Evolutionary conservation across 2,888 invertebrate species (phyloP), one percentile per base, ranked within the genome.

Genomic region (Orthonevra nobilis): DNA sequence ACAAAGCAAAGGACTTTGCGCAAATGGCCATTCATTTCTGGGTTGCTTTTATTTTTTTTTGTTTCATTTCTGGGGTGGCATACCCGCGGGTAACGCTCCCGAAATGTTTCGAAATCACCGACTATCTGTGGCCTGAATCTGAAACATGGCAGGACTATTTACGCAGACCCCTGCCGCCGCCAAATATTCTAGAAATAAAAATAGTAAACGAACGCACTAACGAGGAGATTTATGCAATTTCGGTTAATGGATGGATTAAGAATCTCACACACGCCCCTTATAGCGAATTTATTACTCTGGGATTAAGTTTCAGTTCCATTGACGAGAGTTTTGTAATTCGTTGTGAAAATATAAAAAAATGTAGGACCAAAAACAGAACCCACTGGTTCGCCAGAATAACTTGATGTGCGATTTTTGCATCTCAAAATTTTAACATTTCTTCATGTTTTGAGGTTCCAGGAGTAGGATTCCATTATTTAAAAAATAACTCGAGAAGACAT

Each of bases 81-180:
- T 52, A 64, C 70, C 70, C 54, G 34, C 20, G 44, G 58, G 42
- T 50, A 23, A 26, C 36, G 56, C 58, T 56, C 54, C 10, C 17
- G 4, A 36, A 17, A 36, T 2, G 12, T 48, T 34, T 42, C 20
- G 68, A 72, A 74, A 68, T 68, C 74, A 68, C 46, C 56, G 50
- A 58, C 46, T 77, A 77, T 77, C 77, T 64, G 52, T 44, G 60
- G 46, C 44, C 54, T 60, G 34, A 77, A 77, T 77, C 77, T 58
- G 44, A 70, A 63, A 70, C 64, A 70, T 70, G 77, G 63, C 50
- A 50, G 68, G 28, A 10, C 32, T 52, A 46, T 46, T 74, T 38
- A 64, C 64, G 17, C 23, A 19, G 23, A 23, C 30, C 50, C 42
- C 38, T 10, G n/a, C n/a, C n/a, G n/a, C n/a, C n/a, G n/a, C n/a